Evolutionary conservation across 2,113 vertebrate species (phyloP).

Genomic region (Amazona vittata): DNA sequence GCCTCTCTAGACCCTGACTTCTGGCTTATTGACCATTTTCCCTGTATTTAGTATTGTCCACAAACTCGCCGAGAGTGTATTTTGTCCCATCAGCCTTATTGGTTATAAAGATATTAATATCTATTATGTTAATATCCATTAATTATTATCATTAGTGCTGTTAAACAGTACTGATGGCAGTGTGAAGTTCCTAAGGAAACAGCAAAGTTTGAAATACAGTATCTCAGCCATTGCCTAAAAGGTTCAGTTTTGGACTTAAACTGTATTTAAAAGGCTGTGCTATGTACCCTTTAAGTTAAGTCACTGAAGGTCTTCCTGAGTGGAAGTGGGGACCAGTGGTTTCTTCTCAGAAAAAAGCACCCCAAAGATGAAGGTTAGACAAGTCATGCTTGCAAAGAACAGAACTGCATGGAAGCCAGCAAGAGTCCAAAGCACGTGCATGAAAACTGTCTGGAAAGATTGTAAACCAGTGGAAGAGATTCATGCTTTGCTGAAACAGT

Average conservation of each 20-base stretch:
- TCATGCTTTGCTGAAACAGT: background rate
- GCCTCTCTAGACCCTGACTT: background rate
- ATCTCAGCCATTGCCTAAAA: background rate
- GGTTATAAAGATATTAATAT: background rate
- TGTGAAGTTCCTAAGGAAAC: background rate
- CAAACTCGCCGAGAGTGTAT: background rate
- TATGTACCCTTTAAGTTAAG: accelerated
- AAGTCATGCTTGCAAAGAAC: background rate
- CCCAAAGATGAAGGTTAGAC: background rate
- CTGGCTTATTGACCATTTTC: background rate
- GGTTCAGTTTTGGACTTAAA: background rate
- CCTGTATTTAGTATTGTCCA: background rate
- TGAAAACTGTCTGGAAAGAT: background rate
- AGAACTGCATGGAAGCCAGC: background rate
- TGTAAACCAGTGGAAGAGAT: background rate
- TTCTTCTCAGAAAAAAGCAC: background rate
- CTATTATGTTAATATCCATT: background rate
- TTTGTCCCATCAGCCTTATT: background rate
- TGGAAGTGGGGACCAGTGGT: background rate
- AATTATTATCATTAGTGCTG: background rate
- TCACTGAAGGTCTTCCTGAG: background rate
- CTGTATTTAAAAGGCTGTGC: background rate
- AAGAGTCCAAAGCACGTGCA: background rate
- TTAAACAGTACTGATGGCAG: background rate
- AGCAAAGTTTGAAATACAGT: background rate